Conservation (phyloP, 2,888 invertebrate genomes). For the Spilarctia lutea region DNA sequence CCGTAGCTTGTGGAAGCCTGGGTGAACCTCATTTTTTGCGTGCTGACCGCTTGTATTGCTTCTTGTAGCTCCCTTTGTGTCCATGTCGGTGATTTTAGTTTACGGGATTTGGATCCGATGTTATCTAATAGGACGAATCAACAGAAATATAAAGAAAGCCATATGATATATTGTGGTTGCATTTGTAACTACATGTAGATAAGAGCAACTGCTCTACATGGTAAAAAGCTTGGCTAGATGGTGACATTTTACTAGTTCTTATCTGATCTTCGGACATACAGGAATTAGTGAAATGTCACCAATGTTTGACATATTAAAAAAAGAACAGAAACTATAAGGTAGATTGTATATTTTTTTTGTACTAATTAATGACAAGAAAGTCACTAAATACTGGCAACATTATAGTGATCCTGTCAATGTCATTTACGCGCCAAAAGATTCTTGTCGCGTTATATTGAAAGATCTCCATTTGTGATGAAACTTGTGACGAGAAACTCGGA, state of each 20-base stretch:
- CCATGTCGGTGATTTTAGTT: slow-evolving; percentile 92
- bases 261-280: too few relatives aligned
- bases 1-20: slow-evolving; percentile 90
- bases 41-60: slow-evolving; percentile 91
- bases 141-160: slow-evolving; percentile 51
- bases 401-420: neutral
- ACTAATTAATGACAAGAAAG: neutral
- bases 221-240: neutral
- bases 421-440: neutral
- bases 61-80: slow-evolving; percentile 91
- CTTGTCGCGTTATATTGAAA: neutral
- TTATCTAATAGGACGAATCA: slow-evolving; percentile 71
- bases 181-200: neutral
- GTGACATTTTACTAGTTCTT: neutral
- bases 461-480: slow-evolving; percentile 1
- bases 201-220: neutral
- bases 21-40: slow-evolving; percentile 92
- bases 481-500: slow-evolving; percentile 19
- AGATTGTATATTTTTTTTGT: too few relatives aligned
- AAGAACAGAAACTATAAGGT: neutral
- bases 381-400: neutral
- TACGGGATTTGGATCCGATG: slow-evolving; percentile 86
- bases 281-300: too few relatives aligned
- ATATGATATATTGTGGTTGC: slow-evolving; percentile 26
- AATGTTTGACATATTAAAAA: neutral